Conservation (phyloP, 2,113 vertebrate species). For the Procavia capensis region DNA sequence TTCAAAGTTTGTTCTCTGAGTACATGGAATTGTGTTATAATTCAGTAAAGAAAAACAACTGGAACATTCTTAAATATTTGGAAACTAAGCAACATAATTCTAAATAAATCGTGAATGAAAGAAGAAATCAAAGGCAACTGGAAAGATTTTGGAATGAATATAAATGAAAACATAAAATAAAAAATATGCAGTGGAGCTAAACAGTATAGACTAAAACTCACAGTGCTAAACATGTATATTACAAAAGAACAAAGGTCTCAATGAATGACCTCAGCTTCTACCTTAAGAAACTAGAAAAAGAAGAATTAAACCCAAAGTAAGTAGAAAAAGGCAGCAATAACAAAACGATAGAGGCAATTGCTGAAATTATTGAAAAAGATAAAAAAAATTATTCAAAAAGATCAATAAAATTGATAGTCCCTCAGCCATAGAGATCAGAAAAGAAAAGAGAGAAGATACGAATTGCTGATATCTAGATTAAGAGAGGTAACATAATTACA, state of each 20-base stretch:
- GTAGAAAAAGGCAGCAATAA: neutral
- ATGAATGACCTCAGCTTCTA: neutral
- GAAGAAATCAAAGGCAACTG: neutral
- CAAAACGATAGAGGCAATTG: neutral
- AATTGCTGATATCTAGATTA: neutral
- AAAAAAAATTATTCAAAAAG: too few species aligned
- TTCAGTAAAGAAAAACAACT: neutral
- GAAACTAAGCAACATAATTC: neutral
- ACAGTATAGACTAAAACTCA: neutral
- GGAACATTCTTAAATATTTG: neutral
- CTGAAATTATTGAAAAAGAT: neutral
- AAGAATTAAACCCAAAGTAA: neutral
- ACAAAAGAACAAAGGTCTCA: neutral
- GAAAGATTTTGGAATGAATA: slow-evolving; percentile 3
- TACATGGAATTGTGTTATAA: neutral
- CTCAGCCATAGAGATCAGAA: neutral
- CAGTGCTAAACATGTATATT: neutral
- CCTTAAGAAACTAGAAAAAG: slow-evolving; percentile 1
- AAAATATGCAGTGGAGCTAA: neutral
- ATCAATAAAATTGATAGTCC: neutral
- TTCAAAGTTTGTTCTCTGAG: neutral
- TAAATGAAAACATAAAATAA: slow-evolving; percentile 12
- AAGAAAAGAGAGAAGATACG: neutral
- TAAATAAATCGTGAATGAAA: neutral
- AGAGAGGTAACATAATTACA: neutral